phyloP scores from a whole-genome alignment of 2,113 vertebrate species.

The Anser cygnoides region DNA sequence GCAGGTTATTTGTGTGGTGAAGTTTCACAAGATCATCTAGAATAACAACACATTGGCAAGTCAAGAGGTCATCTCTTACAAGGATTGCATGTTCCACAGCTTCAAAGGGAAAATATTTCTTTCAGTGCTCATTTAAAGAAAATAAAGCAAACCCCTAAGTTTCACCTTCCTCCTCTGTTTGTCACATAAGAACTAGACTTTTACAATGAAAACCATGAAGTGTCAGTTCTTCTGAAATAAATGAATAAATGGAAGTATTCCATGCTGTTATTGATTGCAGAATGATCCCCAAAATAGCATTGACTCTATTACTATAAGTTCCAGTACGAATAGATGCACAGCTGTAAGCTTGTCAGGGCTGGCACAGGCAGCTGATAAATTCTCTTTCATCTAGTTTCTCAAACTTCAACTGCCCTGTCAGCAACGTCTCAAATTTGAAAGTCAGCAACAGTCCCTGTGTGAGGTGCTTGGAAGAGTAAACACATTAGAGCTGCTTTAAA shows the following conservation, averaged over 20 bases:
- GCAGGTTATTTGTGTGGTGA: background rate
- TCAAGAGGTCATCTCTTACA: background rate
- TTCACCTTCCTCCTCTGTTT: background rate
- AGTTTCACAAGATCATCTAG: background rate
- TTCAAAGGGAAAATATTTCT: background rate
- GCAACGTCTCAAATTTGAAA: background rate
- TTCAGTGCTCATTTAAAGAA: background rate
- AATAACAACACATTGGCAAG: constrained; percentile 32
- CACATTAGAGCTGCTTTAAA: background rate
- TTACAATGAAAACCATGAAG: background rate
- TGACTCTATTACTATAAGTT: background rate
- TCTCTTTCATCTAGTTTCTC: background rate
- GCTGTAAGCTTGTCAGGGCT: background rate
- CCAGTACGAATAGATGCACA: background rate
- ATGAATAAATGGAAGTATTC: background rate
- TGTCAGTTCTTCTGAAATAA: background rate
- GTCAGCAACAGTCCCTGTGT: background rate
- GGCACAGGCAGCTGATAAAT: background rate
- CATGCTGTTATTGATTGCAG: background rate
- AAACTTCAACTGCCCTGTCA: background rate
- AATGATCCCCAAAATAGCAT: background rate
- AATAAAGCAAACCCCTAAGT: background rate
- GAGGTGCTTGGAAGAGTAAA: background rate
- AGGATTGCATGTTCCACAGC: background rate
- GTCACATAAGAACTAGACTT: background rate